Evolutionary conservation across 1,140 invertebrate species (phyloP), one percentile per base, ranked within the genome.

Genomic region (Euwallacea similis): DNA sequence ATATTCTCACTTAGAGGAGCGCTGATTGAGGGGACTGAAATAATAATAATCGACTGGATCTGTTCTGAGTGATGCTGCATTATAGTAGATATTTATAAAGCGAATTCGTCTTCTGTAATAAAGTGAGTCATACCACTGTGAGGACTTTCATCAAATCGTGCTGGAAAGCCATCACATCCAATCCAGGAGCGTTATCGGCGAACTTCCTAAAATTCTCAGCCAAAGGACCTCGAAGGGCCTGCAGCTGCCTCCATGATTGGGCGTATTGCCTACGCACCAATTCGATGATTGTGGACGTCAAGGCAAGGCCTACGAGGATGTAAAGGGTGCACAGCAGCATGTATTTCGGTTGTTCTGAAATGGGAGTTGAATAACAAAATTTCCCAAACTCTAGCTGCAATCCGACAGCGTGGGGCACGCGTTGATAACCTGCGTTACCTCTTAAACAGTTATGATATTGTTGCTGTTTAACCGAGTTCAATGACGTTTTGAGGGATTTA

Each of bases 221-320:
- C 73, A 95, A 82, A 7, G 92, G 91, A 46, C 91, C 91, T 1
- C 90, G 89, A 8, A 94, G 82, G 21, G 90, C 89, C 81, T 93
- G 88, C 41, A 94, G 80, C 76, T 90, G 88, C 76, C 88, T 86
- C 93, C 93, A 95, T 66, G 91, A 93, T 74, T 92, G 88, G 7
- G 91, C 91, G 80, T 95, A 95, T 79, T 95, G 93, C 63, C 90
- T 83, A 61, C 93, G 83, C 44, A 95, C 92, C 69, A 95, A 82
- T 82, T 97, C 95, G 76, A 97, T 97, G 74, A 97, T 96, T 72
- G 96, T 98, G 1, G 95, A 94, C 2, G 96, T 96, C 54, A 98
- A 81, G 2, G 96, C 95, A 80, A 98, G 84, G 6, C 97, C 97
- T 67, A 98, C 90, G 64, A 98, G 85, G 74, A 98, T 94, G 83